Base-by-base conservation (phyloP, 64 coral and sea anemone genomes). In the Montipora cactus region DNA sequence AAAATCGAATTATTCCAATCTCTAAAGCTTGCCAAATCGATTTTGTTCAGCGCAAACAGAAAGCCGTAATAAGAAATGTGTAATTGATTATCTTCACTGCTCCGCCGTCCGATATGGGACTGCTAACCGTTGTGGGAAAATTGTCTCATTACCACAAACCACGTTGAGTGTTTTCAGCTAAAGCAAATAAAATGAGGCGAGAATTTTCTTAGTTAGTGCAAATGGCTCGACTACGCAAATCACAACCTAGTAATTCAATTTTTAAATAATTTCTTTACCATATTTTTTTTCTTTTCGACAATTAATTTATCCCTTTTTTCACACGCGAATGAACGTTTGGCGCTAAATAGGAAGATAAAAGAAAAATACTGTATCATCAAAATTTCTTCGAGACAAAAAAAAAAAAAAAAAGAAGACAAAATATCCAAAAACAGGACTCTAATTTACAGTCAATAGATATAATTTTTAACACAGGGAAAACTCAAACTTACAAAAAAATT, bases 1-100 rank as follows among this genome's bases (percentile, higher is more conserved):
- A 86, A 86, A 86, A 86, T 86, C 62, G 46, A 86, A 86, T 86
- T 71, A 86, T 19, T 86, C 64, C 46, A 16, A 9, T 28, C 16
- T 72, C 8, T n/a, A 37, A 71, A 86, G 62, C 82, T 72, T 23
- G 16, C 68, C 49, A 86, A 86, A 86, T 86, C 62, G 82, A 86
- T 86, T 86, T 86, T 86, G 28, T 49, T 52, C 82, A 16, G 82
- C 66, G 62, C 37, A 86, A 86, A 86, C 68, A 45, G 67, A 50
- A 86, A 14, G 82, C 37, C 68, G 68, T 72, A 86, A 86, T 71
- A 21, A 59, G 37, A 67, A 86, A 86, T 86, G 70, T 66, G 48
- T 86, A 86, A 86, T 86, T 86, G 82, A 71, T 72, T 86, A 49
- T 46, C 59, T 64, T 7, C 52, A 12, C 59, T 57, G 3, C 15